Evolutionary conservation across 2,888 invertebrate species (phyloP).

Genomic region (Timema podura): DNA sequence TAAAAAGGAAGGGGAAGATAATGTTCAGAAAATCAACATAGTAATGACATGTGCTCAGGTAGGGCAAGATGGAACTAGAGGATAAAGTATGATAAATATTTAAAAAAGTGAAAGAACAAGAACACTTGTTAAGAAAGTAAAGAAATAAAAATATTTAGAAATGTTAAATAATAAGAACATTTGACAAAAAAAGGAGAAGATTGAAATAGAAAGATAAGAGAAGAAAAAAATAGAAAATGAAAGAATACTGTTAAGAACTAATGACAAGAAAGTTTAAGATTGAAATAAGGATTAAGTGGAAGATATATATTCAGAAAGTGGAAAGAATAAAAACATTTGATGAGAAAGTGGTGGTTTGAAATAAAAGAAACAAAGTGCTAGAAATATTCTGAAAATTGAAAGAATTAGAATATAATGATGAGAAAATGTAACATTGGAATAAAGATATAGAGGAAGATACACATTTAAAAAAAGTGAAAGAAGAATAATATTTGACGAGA

Average conservation of each 20-base stretch:
- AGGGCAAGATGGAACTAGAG: too few species aligned
- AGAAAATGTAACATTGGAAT: not conserved
- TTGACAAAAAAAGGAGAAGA: not conserved
- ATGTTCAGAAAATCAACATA: too few species aligned
- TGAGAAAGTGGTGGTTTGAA: not conserved
- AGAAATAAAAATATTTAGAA: conserved; percentile 16
- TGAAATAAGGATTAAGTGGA: not conserved
- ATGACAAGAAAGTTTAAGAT: not conserved
- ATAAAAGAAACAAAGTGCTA: not conserved
- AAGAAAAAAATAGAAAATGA: not conserved
- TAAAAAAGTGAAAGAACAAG: not conserved
- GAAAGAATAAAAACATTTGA: not conserved
- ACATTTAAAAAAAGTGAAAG: not conserved
- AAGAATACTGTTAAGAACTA: not conserved
- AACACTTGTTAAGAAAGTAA: conserved; percentile 17
- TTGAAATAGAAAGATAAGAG: conserved; percentile 1
- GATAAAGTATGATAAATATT: not conserved
- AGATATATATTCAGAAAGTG: not conserved
- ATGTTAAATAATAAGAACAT: not conserved
- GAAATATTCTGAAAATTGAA: not conserved
- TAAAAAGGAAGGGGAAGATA: too few species aligned
- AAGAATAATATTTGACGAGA: not conserved
- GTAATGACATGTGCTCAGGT: too few species aligned
- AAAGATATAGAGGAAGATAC: not conserved
- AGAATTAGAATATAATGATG: not conserved